A percentile compares a stretch with the other conserved stretches of the same genome.
phyloP scores from a whole-genome alignment of 2,797 vertebrate genomes.

The Phrynocephalus guinanensis region DNA sequence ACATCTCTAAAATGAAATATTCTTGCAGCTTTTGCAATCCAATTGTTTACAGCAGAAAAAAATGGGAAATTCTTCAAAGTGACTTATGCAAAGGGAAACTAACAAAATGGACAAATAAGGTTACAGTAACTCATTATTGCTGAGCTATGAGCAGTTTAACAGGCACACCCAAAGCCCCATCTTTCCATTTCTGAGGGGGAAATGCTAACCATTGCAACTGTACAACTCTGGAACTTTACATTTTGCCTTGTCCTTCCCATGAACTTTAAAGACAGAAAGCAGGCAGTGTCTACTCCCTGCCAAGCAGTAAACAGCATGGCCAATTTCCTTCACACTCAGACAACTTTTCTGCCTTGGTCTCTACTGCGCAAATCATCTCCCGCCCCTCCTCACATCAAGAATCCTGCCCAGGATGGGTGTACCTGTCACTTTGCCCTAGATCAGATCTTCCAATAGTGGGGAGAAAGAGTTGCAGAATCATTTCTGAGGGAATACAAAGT shows the following conservation, averaged over 20 bases:
- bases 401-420: background rate
- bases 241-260: constrained; percentile 20
- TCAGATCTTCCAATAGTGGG: background rate
- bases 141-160: background rate
- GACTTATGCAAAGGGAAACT: background rate
- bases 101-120: background rate
- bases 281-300: constrained; percentile 14
- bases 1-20: constrained; percentile 7
- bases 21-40: constrained; percentile 16
- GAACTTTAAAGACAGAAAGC: constrained; percentile 31
- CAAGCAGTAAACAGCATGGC: constrained; percentile 25
- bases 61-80: background rate
- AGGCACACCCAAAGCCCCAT: background rate
- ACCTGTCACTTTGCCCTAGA: background rate
- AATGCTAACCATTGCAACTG: constrained; percentile 1
- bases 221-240: background rate
- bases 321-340: constrained; percentile 23
- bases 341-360: background rate
- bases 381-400: background rate
- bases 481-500: background rate
- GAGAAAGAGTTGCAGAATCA: background rate
- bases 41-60: background rate
- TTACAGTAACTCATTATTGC: background rate
- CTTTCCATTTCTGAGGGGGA: background rate
- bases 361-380: background rate